Evolutionary conservation across 2,888 invertebrate genomes (phyloP).

Genomic region (Notocelia uddmanniana): DNA sequence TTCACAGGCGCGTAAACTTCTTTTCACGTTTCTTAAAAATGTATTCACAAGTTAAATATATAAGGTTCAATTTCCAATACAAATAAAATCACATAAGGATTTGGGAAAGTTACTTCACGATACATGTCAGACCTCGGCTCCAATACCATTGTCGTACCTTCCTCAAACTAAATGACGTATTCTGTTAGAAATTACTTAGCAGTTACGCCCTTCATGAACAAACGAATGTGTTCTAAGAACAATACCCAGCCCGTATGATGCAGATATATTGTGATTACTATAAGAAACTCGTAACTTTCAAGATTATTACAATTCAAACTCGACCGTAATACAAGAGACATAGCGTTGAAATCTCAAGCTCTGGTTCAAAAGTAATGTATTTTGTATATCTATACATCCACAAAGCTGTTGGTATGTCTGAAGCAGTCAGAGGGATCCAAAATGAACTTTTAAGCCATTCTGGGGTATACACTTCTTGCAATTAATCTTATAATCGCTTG

Average conservation of each 20-base stretch:
- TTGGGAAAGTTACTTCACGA: slow-evolving; percentile 5
- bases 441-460: neutral
- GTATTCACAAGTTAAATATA: neutral
- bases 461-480: neutral
- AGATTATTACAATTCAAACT: neutral
- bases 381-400: neutral
- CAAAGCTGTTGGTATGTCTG: neutral
- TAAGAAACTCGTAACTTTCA: slow-evolving; percentile 11
- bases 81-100: neutral
- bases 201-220: neutral
- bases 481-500: neutral
- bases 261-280: neutral
- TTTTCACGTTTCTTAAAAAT: neutral
- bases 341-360: neutral
- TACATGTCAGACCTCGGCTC: slow-evolving; percentile 15
- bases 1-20: neutral
- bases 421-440: neutral
- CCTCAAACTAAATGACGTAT: neutral
- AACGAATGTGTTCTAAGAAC: slow-evolving; percentile 9
- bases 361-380: no score
- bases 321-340: neutral
- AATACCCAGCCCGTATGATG: slow-evolving; percentile 21
- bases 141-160: slow-evolving; percentile 9
- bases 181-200: neutral
- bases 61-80: neutral